These are phyloP conservation scores for Podotricha telesiphe DNA, from an alignment of 2,888 invertebrate genomes.

Conservation along the genomic window DNA sequence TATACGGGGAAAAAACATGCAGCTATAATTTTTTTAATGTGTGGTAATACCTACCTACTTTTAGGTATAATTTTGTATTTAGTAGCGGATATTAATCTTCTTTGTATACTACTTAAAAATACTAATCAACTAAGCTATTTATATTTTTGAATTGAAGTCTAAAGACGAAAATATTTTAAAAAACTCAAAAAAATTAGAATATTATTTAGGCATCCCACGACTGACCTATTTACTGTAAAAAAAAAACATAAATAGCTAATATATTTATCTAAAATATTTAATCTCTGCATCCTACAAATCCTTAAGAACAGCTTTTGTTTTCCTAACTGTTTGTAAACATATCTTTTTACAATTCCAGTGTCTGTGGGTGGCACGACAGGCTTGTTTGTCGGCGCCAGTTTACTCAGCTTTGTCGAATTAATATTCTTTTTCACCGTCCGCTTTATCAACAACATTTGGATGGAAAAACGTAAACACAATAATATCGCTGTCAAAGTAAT, in stretches of 20 bases:
- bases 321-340: slow-evolving; percentile 14
- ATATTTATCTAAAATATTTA: background rate
- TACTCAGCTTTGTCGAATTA: slow-evolving; percentile 86
- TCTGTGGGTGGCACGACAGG: slow-evolving; percentile 87
- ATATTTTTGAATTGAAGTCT: too few relatives aligned
- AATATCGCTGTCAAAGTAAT: slow-evolving; percentile 12
- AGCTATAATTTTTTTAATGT: too few relatives aligned
- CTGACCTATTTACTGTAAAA: background rate
- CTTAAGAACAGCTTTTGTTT: slow-evolving; percentile 10
- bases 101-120: too few relatives aligned
- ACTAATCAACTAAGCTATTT: too few relatives aligned
- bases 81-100: too few relatives aligned
- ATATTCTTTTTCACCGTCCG: slow-evolving; percentile 85
- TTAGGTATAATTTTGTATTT: too few relatives aligned
- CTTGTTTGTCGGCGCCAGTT: slow-evolving; percentile 86
- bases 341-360: slow-evolving; percentile 67
- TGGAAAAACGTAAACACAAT: slow-evolving; percentile 52
- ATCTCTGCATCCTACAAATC: background rate
- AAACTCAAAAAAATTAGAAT: too few relatives aligned
- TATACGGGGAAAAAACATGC: too few relatives aligned
- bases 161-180: too few relatives aligned
- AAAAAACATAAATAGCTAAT: background rate
- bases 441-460: slow-evolving; percentile 67
- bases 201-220: too few relatives aligned
- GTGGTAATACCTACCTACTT: too few relatives aligned